Evolutionary conservation across 64 coral and sea anemone genomes (phyloP).

Genomic region (Orbicella faveolata): DNA sequence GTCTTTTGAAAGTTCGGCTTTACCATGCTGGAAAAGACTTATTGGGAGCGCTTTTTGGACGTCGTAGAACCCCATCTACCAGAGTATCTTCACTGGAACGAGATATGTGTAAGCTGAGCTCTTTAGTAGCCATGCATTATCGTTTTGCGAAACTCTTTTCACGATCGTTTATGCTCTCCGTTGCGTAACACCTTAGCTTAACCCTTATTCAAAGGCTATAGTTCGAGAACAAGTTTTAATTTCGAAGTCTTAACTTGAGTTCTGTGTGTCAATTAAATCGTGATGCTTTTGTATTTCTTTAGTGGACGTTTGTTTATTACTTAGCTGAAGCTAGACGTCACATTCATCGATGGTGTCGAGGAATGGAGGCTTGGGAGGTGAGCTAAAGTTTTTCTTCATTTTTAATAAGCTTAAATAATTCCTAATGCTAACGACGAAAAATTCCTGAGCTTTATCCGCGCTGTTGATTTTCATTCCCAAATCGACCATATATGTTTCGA

Average conservation of each 20-base stretch:
- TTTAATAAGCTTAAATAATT: background rate
- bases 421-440: too few species aligned
- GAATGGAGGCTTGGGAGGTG: constrained; percentile 98
- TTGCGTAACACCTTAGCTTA: background rate
- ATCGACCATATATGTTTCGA: too few species aligned
- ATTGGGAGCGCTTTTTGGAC: constrained; percentile 87
- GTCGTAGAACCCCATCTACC: constrained; percentile 95
- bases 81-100: constrained; percentile 98
- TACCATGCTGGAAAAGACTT: constrained; percentile 52
- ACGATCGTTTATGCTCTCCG: background rate
- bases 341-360: constrained; percentile 94
- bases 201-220: background rate
- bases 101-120: constrained; percentile 86
- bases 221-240: background rate
- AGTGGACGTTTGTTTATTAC: constrained; percentile 99
- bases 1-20: background rate
- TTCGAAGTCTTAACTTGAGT: background rate
- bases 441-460: too few species aligned
- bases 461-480: too few species aligned
- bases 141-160: too few species aligned
- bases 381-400: background rate
- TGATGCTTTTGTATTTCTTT: background rate
- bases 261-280: background rate
- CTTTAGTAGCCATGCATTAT: background rate
- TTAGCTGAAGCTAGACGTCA: constrained; percentile 92